These are phyloP conservation scores for Lipophrys pholis DNA, from an alignment of 2,113 vertebrate species.

Conservation along the genomic window DNA sequence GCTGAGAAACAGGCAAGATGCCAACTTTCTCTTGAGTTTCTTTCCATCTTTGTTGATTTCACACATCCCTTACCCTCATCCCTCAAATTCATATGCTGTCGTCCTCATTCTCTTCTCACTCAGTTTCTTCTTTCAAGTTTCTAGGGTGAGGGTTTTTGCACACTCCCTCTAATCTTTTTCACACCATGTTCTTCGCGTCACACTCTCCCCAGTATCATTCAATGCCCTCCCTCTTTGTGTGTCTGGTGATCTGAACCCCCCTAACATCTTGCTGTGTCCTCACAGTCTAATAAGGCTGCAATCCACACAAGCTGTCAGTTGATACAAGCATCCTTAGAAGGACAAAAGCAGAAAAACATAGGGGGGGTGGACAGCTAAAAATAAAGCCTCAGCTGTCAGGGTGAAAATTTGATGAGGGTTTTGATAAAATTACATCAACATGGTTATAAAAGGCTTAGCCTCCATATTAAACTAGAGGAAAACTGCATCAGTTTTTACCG, in stretches of 20 bases:
- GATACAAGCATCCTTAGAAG: slow-evolving; percentile 85
- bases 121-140: neutral
- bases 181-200: slow-evolving; percentile 8
- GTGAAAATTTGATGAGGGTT: slow-evolving; percentile 55
- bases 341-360: slow-evolving; percentile 69
- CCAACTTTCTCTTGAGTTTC: slow-evolving; percentile 61
- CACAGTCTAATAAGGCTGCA: slow-evolving; percentile 85
- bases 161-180: slow-evolving; percentile 12
- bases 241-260: slow-evolving; percentile 80
- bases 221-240: slow-evolving; percentile 48
- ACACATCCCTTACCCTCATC: slow-evolving; percentile 26
- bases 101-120: neutral
- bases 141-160: neutral
- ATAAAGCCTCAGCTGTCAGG: slow-evolving; percentile 80
- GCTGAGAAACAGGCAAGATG: slow-evolving; percentile 75
- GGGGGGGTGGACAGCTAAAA: slow-evolving; percentile 75
- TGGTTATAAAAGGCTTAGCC: slow-evolving; percentile 20
- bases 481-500: slow-evolving; percentile 1
- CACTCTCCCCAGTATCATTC: neutral
- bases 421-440: slow-evolving; percentile 56
- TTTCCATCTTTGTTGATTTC: slow-evolving; percentile 36
- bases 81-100: slow-evolving; percentile 8
- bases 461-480: slow-evolving; percentile 5
- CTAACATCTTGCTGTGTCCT: slow-evolving; percentile 86
- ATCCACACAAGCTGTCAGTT: slow-evolving; percentile 89